These are phyloP conservation scores for Lamproptera curius DNA, from an alignment of 2,888 invertebrate species.

Conservation along the genomic window DNA sequence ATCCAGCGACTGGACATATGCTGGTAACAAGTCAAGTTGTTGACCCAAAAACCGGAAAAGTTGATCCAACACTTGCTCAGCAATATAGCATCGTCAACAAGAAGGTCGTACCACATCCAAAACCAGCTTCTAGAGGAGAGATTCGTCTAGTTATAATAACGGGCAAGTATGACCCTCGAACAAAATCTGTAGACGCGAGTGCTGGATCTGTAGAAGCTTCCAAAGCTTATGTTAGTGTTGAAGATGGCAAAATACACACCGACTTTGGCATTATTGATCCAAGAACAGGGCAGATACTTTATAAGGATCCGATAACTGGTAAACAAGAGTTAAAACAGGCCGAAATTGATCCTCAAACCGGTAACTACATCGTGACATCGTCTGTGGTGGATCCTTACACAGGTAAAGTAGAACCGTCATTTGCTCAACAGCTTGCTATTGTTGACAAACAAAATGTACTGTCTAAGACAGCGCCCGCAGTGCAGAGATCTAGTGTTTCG, in stretches of 20 bases:
- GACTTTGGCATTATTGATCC: constrained; percentile 79
- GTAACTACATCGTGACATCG: constrained; percentile 76
- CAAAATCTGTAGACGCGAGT: constrained; percentile 76
- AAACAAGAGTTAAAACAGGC: constrained; percentile 81
- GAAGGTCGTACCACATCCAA: constrained; percentile 55
- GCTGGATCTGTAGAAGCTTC: constrained; percentile 73
- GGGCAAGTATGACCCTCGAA: constrained; percentile 79
- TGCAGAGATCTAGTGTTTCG: constrained; percentile 54
- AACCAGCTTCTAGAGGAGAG: constrained; percentile 61
- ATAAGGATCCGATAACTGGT: constrained; percentile 79
- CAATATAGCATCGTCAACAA: constrained; percentile 70
- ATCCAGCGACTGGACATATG: constrained; percentile 77
- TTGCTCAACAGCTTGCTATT: constrained; percentile 73
- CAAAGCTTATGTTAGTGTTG: constrained; percentile 71
- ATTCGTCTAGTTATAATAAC: constrained; percentile 65
- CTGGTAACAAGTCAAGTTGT: constrained; percentile 75
- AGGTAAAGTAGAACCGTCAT: constrained; percentile 78
- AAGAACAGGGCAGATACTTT: constrained; percentile 77
- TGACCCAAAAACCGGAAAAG: constrained; percentile 78
- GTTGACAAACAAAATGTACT: constrained; percentile 69
- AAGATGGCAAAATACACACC: constrained; percentile 77
- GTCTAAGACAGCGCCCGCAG: constrained; percentile 46
- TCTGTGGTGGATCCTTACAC: constrained; percentile 79
- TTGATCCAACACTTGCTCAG: constrained; percentile 76
- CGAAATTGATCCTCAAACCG: constrained; percentile 78